Percentiles rank a stretch among this genome's conserved stretches.
Conservation (phyloP, 2,797 vertebrate genomes). For the Paratrypauchen microcephalus region DNA sequence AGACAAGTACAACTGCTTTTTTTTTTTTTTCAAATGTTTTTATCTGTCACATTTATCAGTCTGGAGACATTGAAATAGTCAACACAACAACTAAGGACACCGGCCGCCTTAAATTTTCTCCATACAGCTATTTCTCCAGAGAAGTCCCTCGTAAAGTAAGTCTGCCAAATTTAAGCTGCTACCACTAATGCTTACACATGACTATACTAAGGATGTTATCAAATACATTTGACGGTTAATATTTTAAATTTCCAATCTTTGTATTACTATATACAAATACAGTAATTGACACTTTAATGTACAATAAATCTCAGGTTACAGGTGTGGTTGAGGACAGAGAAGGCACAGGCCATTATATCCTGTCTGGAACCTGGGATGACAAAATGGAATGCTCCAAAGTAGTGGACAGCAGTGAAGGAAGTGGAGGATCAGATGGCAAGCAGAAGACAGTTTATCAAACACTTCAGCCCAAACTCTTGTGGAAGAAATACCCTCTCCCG, state of each 20-base stretch:
- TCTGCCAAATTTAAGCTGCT: not conserved
- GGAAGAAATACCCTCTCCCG: slow-evolving; percentile 94
- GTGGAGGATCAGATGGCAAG: slow-evolving; percentile 85
- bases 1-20: not conserved
- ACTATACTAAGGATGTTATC: too few relatives aligned
- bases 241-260: too few relatives aligned
- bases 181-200: too few relatives aligned
- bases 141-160: slow-evolving; percentile 91
- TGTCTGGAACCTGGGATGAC: slow-evolving; percentile 94
- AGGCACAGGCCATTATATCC: slow-evolving; percentile 83
- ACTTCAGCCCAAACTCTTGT: slow-evolving; percentile 84
- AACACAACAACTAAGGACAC: slow-evolving; percentile 91
- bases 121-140: slow-evolving; percentile 97
- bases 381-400: slow-evolving; percentile 93
- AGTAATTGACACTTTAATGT: not conserved
- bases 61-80: slow-evolving; percentile 95
- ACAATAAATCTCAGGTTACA: slow-evolving; percentile 79
- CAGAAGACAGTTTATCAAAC: slow-evolving; percentile 83
- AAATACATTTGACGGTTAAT: too few relatives aligned
- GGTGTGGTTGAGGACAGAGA: slow-evolving; percentile 86
- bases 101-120: slow-evolving; percentile 93
- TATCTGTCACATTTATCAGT: slow-evolving; percentile 68
- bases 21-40: not conserved
- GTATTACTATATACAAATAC: too few relatives aligned
- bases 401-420: slow-evolving; percentile 77